A percentile compares a stretch with the other conserved stretches of the same genome.
phyloP scores from a whole-genome alignment of 2,888 invertebrate genomes.

The Conops quadrifasciatus region DNA sequence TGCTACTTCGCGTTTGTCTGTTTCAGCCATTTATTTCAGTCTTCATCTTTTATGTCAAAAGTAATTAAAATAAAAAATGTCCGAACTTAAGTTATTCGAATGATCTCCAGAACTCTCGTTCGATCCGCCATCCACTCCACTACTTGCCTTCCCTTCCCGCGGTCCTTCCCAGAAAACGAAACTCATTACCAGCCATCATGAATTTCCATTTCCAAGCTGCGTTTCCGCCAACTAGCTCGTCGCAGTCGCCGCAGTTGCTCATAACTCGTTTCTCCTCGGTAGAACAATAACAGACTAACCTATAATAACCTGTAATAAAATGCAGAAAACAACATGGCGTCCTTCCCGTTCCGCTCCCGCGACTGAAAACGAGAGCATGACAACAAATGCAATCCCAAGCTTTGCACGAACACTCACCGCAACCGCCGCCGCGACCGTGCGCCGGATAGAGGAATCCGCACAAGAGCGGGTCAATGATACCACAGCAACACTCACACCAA shows the following conservation, averaged over 20 bases:
- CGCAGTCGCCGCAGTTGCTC: not conserved
- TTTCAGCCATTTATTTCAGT: no score
- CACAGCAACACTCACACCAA: constrained; percentile 40
- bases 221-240: not conserved
- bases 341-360: constrained; percentile 39
- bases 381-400: constrained; percentile 21
- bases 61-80: not conserved
- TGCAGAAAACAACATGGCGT: constrained; percentile 33
- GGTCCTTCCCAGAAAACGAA: not conserved
- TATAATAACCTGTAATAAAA: constrained; percentile 32
- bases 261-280: constrained; percentile 31
- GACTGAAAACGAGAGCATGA: constrained; percentile 27
- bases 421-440: constrained; percentile 3
- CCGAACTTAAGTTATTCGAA: not conserved
- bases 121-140: not conserved
- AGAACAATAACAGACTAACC: constrained; percentile 36
- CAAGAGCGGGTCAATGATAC: constrained; percentile 34
- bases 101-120: not conserved
- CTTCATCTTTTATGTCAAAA: not conserved
- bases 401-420: not conserved
- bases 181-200: not conserved
- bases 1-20: no score
- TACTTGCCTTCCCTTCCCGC: not conserved
- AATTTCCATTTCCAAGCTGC: constrained; percentile 11
- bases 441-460: not conserved